Conservation (phyloP, 1,140 invertebrate genomes). For the Pinna nobilis region DNA sequence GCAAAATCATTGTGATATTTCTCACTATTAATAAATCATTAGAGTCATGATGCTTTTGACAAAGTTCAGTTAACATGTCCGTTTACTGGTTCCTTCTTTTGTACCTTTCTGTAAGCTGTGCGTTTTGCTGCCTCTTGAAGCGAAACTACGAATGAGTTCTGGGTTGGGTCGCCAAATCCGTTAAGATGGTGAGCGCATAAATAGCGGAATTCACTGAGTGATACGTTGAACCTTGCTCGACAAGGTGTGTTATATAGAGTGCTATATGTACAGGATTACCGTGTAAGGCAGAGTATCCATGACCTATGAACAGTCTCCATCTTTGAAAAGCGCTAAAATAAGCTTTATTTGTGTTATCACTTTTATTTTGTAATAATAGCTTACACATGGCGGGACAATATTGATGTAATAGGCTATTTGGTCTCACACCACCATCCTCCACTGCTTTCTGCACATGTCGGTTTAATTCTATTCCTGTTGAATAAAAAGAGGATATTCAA, state of each 20-base stretch:
- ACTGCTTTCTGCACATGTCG: conserved; percentile 12
- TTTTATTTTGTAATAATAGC: conserved; percentile 4
- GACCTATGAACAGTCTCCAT: conserved; percentile 5
- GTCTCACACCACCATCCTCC: background rate
- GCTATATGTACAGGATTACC: conserved; percentile 14
- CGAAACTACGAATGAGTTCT: conserved; percentile 7
- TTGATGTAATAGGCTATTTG: background rate
- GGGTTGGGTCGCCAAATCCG: conserved; percentile 2
- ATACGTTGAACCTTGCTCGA: conserved; percentile 14
- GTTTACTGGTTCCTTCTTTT: conserved; percentile 14
- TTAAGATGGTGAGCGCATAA: conserved; percentile 15
- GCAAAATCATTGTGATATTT: conserved; percentile 24
- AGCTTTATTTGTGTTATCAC: background rate
- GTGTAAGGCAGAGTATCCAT: background rate
- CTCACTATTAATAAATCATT: conserved; percentile 12
- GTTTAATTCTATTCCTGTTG: too few relatives aligned
- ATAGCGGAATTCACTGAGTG: conserved; percentile 6
- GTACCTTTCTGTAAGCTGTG: too few relatives aligned
- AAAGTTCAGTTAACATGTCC: conserved; percentile 6
- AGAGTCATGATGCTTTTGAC: conserved; percentile 12
- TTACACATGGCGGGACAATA: background rate
- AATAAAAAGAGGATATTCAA: too few relatives aligned
- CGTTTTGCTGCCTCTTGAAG: conserved; percentile 13
- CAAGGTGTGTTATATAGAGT: conserved; percentile 17
- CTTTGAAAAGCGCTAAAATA: conserved; percentile 14